Evolutionary conservation across 1,140 invertebrate genomes (phyloP).

Genomic region (Oncopodura yosiiana): DNA sequence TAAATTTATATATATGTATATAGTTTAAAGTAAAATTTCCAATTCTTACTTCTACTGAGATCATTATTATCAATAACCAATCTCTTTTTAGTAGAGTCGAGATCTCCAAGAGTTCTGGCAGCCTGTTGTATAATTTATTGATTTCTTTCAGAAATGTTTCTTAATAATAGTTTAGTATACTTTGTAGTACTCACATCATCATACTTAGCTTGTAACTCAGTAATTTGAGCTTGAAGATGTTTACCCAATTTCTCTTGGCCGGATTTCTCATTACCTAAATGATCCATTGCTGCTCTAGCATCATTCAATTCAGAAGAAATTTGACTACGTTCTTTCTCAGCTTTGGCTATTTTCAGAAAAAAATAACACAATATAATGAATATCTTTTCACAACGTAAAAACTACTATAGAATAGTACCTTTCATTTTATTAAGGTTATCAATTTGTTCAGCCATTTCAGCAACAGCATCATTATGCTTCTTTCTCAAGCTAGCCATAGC

Average conservation of each 20-base stretch:
- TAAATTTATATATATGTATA: too few relatives aligned
- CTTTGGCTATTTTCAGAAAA: too few relatives aligned
- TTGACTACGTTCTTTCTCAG: conserved; percentile 84
- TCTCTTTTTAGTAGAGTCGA: conserved; percentile 93
- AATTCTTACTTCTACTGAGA: too few relatives aligned
- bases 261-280: conserved; percentile 85
- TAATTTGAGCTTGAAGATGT: conserved; percentile 85
- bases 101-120: conserved; percentile 87
- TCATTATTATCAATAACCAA: conserved; percentile 92
- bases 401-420: conserved; percentile 78
- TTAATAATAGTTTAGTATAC: too few relatives aligned
- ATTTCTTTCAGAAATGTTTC: too few relatives aligned
- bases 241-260: conserved; percentile 93
- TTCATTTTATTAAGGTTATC: conserved; percentile 98
- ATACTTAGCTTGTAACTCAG: conserved; percentile 86
- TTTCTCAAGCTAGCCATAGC: conserved; percentile 88
- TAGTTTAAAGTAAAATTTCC: too few relatives aligned
- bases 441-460: conserved; percentile 97
- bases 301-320: conserved; percentile 85
- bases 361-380: too few relatives aligned
- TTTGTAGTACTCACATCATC: too few relatives aligned
- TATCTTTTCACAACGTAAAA: conserved; percentile 64
- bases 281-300: conserved; percentile 74
- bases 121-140: too few relatives aligned
- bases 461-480: conserved; percentile 97